Conservation (phyloP, 1,140 invertebrate species). For the Cyclina sinensis region DNA sequence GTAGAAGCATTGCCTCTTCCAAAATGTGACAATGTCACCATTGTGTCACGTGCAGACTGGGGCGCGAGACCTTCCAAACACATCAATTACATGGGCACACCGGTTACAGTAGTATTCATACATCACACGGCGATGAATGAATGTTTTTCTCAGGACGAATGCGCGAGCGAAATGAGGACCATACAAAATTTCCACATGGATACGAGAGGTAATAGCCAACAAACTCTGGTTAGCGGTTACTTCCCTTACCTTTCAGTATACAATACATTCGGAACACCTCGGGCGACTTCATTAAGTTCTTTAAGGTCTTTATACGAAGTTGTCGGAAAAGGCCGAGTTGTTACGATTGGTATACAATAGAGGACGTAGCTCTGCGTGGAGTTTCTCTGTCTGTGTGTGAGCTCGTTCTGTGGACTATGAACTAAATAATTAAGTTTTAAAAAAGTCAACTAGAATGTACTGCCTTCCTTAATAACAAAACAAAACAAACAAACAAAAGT, state of each 20-base stretch:
- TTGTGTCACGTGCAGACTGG: slow-evolving; percentile 75
- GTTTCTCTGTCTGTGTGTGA: too few species aligned
- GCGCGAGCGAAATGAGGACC: slow-evolving; percentile 72
- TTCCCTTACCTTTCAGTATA: not conserved
- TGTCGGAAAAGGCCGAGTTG: too few species aligned
- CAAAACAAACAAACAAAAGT: too few species aligned
- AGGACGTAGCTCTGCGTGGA: too few species aligned
- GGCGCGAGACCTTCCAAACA: slow-evolving; percentile 68
- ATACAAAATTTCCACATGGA: slow-evolving; percentile 92
- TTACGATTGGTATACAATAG: too few species aligned
- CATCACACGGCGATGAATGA: slow-evolving; percentile 80
- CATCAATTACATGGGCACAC: slow-evolving; percentile 78
- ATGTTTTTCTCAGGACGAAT: slow-evolving; percentile 70
- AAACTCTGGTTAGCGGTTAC: not conserved
- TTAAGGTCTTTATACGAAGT: too few species aligned
- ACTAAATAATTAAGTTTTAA: too few species aligned
- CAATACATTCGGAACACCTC: too few species aligned
- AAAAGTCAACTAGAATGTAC: too few species aligned
- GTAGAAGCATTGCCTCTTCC: not conserved
- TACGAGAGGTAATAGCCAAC: slow-evolving; percentile 79
- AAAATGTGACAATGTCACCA: slow-evolving; percentile 12
- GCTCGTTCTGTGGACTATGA: too few species aligned
- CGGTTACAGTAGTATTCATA: slow-evolving; percentile 91
- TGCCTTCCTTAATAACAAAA: too few species aligned
- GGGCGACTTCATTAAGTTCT: too few species aligned